Evolutionary conservation across 1,140 invertebrate genomes (phyloP), one percentile per base, ranked within the genome.

Genomic region (Diachasma alloeum): DNA sequence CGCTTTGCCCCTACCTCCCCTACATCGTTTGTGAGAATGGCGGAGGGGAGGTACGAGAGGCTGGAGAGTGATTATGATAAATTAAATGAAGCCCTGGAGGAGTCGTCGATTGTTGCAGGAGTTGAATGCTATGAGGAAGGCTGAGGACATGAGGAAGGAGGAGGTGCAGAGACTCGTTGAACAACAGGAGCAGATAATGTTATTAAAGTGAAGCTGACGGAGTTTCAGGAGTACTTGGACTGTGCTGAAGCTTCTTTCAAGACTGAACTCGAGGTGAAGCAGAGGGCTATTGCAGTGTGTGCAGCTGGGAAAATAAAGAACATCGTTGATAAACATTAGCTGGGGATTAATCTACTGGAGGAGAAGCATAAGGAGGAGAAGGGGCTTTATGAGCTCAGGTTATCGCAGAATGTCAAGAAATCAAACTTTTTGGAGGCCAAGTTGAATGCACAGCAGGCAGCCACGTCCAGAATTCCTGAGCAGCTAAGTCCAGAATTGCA

Each of bases 331-430:
- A 95, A 95, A 93, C 93, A 95, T 83, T 92, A 92, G 79, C 85
- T 94, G 53, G 95, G 95, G 86, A 89, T 95, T 36, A 92, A 92
- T 83, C 90, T 95, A 48, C 75, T 95, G n/a, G 94, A 95, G 88
- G 93, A 94, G 81, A 95, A 95, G 81, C 93, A 95, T 75, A 92
- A 90, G 82, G 94, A 95, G 84, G 94, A 95, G 82, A 92, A 94
- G 31, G 92, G 93, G 74, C 81, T 94, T 1, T 93, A 91, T 81
- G 90, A 93, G 37, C 82, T 94, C 67, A 93, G 94, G 83, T 86
- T 94, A 19, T 92, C 91, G 0, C 93, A 95, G 85, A 91, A 91
- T 6, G 86, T 90, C 0, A 93, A 94, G 81, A 93, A 92, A 81
- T 92, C 93, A 9, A 86, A 91, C 10, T 86, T 92, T 44, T 84